Conservation (phyloP, 2,888 invertebrate genomes). For the Acrobasis consociella region DNA sequence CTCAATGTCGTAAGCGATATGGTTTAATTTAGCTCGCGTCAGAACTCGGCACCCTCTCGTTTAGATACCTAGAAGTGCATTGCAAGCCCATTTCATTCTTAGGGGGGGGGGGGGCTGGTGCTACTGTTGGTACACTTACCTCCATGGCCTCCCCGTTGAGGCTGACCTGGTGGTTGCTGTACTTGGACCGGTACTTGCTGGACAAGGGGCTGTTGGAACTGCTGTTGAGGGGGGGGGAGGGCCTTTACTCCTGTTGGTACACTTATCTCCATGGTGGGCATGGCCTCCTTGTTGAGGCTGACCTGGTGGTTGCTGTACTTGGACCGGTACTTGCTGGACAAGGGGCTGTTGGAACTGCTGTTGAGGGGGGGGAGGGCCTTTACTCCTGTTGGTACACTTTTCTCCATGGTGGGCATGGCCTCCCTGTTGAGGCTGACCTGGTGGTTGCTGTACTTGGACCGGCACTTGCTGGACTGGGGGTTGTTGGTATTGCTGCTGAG, state of each 20-base stretch:
- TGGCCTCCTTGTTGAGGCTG: slow-evolving; percentile 52
- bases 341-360: slow-evolving; percentile 63
- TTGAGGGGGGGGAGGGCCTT: slow-evolving; percentile 40
- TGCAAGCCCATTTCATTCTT: too few species aligned
- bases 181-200: slow-evolving; percentile 60
- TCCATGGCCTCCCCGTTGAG: slow-evolving; percentile 41
- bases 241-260: slow-evolving; percentile 40
- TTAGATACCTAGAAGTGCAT: too few species aligned
- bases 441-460: slow-evolving; percentile 52
- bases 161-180: slow-evolving; percentile 48
- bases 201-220: slow-evolving; percentile 25
- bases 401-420: slow-evolving; percentile 49
- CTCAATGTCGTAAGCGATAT: too few species aligned
- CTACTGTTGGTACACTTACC: slow-evolving; percentile 39
- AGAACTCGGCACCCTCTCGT: too few species aligned
- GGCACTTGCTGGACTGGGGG: slow-evolving; percentile 51
- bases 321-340: slow-evolving; percentile 49
- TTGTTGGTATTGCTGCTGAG: slow-evolving; percentile 39
- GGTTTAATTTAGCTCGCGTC: too few species aligned
- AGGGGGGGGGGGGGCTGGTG: slow-evolving; percentile 45
- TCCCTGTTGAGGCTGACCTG: slow-evolving; percentile 41
- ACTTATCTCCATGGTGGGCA: slow-evolving; percentile 48
- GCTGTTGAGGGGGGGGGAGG: slow-evolving; percentile 42
- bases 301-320: slow-evolving; percentile 51
- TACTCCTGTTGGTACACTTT: slow-evolving; percentile 37